These are phyloP conservation scores for Masticophis lateralis DNA, from an alignment of 2,797 vertebrate species.

Conservation along the genomic window DNA sequence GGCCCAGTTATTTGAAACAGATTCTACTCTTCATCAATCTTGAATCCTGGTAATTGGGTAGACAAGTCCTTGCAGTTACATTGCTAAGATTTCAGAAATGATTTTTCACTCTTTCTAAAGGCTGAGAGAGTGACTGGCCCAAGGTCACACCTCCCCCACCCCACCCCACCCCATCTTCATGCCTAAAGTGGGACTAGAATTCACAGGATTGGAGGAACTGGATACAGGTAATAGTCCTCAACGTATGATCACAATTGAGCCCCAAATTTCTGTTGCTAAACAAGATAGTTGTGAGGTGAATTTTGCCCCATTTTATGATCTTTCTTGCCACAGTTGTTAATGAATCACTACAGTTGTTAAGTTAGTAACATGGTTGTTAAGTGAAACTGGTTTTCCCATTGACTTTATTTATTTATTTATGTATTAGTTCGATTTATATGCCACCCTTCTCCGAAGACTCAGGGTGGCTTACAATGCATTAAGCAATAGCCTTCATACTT, in stretches of 20 bases:
- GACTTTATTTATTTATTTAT: background rate
- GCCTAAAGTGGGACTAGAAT: background rate
- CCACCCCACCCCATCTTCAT: fast-evolving
- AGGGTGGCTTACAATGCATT: too few species aligned
- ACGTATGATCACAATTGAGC: background rate
- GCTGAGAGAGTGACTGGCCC: background rate
- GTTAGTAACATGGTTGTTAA: background rate
- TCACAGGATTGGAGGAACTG: background rate
- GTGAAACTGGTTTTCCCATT: background rate
- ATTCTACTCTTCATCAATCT: background rate
- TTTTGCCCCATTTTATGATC: background rate
- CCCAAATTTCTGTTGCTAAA: background rate
- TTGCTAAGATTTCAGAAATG: background rate
- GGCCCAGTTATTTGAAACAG: constrained; percentile 24
- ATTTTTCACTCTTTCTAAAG: background rate
- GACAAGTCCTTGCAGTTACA: background rate
- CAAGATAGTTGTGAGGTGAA: background rate
- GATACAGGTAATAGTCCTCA: background rate
- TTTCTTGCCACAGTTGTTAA: background rate
- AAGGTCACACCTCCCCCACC: background rate
- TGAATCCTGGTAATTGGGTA: background rate
- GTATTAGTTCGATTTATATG: too few species aligned
- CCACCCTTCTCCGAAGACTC: too few species aligned
- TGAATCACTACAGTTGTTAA: background rate
- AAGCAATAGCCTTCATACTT: too few species aligned